Percentiles rank a stretch among this genome's conserved stretches.
Evolutionary conservation across 1,140 invertebrate species (phyloP).

Genomic region (Episyrphus balteatus): DNA sequence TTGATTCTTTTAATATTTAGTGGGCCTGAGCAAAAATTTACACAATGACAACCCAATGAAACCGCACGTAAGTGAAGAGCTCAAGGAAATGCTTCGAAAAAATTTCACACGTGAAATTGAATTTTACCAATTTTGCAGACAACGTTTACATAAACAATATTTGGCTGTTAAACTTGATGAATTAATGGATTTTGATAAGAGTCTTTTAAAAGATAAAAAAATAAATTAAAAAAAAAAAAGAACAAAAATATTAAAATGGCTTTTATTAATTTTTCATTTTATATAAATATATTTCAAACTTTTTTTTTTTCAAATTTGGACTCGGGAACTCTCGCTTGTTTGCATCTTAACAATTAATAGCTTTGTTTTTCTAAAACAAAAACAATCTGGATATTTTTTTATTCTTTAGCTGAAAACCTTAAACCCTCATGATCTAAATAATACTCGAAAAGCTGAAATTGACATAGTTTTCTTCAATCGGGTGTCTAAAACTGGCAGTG

Average conservation of each 20-base stretch:
- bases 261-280: too few relatives aligned
- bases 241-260: too few relatives aligned
- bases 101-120: conserved; percentile 14
- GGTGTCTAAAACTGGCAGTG: conserved; percentile 80
- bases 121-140: conserved; percentile 12
- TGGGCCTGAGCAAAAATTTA: conserved; percentile 11
- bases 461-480: conserved; percentile 67
- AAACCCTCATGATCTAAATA: conserved; percentile 48
- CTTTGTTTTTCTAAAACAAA: neutral
- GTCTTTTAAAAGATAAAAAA: conserved; percentile 3
- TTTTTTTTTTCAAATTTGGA: neutral
- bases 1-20: conserved; percentile 42
- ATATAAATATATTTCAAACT: neutral
- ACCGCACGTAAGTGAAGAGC: conserved; percentile 9
- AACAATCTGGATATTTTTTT: neutral
- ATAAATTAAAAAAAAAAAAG: too few relatives aligned
- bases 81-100: conserved; percentile 9
- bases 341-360: neutral
- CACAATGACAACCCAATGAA: conserved; percentile 27
- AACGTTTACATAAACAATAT: conserved; percentile 11
- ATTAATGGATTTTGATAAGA: conserved; percentile 18
- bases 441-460: conserved; percentile 58
- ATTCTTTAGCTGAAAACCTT: conserved; percentile 4
- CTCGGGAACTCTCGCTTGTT: neutral
- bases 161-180: conserved; percentile 21